phyloP scores from a whole-genome alignment of 2,888 invertebrate genomes.

The Yponomeuta sedellus region DNA sequence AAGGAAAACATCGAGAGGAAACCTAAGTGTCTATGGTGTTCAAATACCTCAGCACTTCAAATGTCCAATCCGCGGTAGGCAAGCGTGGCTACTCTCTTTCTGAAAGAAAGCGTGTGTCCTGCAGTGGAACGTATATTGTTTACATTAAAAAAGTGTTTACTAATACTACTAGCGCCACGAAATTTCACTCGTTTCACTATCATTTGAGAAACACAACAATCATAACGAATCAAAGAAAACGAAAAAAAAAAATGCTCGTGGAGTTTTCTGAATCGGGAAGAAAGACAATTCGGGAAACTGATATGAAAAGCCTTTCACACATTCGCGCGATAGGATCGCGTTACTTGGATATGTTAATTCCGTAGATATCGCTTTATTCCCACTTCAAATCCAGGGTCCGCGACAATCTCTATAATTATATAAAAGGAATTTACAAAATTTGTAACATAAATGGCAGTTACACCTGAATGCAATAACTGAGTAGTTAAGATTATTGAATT shows the following conservation, averaged over 20 bases:
- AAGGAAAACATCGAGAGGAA: too few relatives aligned
- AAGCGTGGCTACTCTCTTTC: too few relatives aligned
- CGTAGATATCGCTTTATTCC: neutral
- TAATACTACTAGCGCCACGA: too few relatives aligned
- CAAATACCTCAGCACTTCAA: too few relatives aligned
- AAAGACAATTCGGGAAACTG: neutral
- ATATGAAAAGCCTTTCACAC: neutral
- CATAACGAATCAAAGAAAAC: too few relatives aligned
- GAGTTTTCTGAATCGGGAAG: neutral
- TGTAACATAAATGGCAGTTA: neutral
- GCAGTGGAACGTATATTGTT: too few relatives aligned
- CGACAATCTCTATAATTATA: neutral
- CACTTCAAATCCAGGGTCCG: neutral
- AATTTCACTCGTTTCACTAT: too few relatives aligned
- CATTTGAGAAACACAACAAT: too few relatives aligned
- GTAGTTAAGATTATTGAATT: neutral
- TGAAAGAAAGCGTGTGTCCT: too few relatives aligned
- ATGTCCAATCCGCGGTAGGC: too few relatives aligned
- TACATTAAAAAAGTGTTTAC: too few relatives aligned
- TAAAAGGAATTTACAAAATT: neutral
- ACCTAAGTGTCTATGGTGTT: too few relatives aligned
- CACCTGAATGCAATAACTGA: neutral
- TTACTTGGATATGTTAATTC: constrained; percentile 1
- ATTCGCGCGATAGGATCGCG: neutral
- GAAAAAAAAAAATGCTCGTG: neutral